Conservation (phyloP, 2,797 vertebrate genomes). For the Phalloptychus januarius region DNA sequence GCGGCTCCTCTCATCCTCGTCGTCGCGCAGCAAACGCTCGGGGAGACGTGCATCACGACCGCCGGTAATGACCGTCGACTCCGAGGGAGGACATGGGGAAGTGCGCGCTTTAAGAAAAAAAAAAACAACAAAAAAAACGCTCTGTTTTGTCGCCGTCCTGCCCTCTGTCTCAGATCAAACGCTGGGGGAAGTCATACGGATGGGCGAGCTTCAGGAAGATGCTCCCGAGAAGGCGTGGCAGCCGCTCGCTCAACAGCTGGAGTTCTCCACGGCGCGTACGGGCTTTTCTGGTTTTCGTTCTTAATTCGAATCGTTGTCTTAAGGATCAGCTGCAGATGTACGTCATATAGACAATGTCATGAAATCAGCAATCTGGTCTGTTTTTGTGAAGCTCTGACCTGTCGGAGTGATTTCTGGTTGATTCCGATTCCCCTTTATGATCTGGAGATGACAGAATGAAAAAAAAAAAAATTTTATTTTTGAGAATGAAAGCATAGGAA, state of each 20-base stretch:
- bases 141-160: not conserved
- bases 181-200: conserved; percentile 84
- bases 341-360: not conserved
- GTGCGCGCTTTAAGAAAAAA: not conserved
- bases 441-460: not conserved
- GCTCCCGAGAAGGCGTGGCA: conserved; percentile 88
- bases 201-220: conserved; percentile 79
- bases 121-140: too few species aligned
- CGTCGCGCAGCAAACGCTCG: conserved; percentile 83
- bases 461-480: not conserved
- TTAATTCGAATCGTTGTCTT: not conserved
- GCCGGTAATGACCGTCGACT: conserved; percentile 73
- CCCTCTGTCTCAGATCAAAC: conserved; percentile 78
- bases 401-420: not conserved
- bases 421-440: not conserved
- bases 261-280: conserved; percentile 64
- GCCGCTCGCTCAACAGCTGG: conserved; percentile 84
- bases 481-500: not conserved
- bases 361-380: not conserved
- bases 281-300: conserved; percentile 9
- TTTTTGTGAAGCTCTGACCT: not conserved
- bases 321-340: not conserved
- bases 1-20: conserved; percentile 84
- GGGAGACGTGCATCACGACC: conserved; percentile 79
- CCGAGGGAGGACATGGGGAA: not conserved